These are phyloP conservation scores for Magallana gigas DNA, from an alignment of 1,140 invertebrate genomes.

Conservation along the genomic window DNA sequence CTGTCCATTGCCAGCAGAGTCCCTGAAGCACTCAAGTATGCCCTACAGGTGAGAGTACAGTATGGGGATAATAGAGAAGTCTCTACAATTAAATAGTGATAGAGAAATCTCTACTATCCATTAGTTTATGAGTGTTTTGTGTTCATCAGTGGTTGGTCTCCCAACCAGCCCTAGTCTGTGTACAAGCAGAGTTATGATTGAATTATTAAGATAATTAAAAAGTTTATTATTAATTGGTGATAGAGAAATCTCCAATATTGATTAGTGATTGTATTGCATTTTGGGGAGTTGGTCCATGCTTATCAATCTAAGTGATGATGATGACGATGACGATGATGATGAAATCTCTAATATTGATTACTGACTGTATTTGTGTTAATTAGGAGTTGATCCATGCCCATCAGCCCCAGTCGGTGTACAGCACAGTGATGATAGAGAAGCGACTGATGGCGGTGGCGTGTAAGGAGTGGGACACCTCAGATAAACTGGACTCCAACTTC, in stretches of 20 bases:
- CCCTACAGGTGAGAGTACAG: slow-evolving; percentile 66
- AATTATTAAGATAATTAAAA: no score
- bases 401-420: slow-evolving; percentile 69
- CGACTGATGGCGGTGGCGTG: slow-evolving; percentile 73
- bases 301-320: not conserved
- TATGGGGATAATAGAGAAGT: no score
- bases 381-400: slow-evolving; percentile 75
- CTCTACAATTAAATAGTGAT: no score
- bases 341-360: not conserved
- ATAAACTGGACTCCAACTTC: slow-evolving; percentile 69
- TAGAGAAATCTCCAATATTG: not conserved
- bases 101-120: not conserved
- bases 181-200: not conserved
- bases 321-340: not conserved
- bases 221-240: not conserved
- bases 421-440: slow-evolving; percentile 74
- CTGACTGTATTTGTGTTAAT: not conserved
- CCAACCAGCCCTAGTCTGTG: no score
- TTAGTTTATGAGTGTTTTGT: not conserved
- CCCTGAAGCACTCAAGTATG: slow-evolving; percentile 74
- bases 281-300: not conserved
- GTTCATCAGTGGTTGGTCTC: no score
- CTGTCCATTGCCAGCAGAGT: slow-evolving; percentile 75
- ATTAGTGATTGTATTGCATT: not conserved
- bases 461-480: slow-evolving; percentile 73